phyloP scores from a whole-genome alignment of 2,888 invertebrate species.

The Teinopalpus imperialis region DNA sequence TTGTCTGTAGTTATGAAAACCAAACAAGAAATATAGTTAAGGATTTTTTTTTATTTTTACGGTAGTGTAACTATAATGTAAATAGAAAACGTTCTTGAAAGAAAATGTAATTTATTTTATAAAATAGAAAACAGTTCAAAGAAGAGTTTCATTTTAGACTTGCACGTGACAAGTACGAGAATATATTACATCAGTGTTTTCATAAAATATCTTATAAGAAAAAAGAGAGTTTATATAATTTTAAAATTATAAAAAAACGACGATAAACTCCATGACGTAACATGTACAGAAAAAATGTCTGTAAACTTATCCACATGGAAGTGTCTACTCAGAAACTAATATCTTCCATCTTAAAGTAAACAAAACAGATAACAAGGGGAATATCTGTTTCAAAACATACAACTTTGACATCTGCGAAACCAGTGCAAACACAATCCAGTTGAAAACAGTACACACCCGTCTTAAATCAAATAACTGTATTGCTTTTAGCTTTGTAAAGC shows the following conservation, averaged over 20 bases:
- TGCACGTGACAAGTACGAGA: no score
- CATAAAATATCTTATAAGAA: no score
- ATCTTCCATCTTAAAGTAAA: constrained; percentile 64
- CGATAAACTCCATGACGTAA: no score
- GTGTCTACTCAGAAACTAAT: constrained; percentile 47
- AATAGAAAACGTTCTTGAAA: neutral
- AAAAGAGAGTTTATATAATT: no score
- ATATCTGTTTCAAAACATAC: constrained; percentile 76
- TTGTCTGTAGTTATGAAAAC: constrained; percentile 21
- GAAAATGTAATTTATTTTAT: constrained; percentile 1
- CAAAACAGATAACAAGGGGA: constrained; percentile 64
- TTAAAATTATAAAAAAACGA: no score
- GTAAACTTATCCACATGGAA: constrained; percentile 19
- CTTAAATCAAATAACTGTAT: constrained; percentile 82
- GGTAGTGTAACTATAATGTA: neutral
- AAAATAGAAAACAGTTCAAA: constrained; percentile 1
- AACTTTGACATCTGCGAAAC: constrained; percentile 81
- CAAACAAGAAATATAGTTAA: constrained; percentile 16
- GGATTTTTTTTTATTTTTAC: constrained; percentile 6
- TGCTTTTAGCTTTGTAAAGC: constrained; percentile 81
- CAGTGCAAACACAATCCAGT: constrained; percentile 78
- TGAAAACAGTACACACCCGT: constrained; percentile 76
- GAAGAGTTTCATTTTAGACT: no score
- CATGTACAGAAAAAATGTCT: no score
- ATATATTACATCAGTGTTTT: no score